Percentiles rank a stretch among this genome's conserved stretches.
phyloP scores from a whole-genome alignment of 1,140 invertebrate genomes.

The Zaprionus kolodkinae region DNA sequence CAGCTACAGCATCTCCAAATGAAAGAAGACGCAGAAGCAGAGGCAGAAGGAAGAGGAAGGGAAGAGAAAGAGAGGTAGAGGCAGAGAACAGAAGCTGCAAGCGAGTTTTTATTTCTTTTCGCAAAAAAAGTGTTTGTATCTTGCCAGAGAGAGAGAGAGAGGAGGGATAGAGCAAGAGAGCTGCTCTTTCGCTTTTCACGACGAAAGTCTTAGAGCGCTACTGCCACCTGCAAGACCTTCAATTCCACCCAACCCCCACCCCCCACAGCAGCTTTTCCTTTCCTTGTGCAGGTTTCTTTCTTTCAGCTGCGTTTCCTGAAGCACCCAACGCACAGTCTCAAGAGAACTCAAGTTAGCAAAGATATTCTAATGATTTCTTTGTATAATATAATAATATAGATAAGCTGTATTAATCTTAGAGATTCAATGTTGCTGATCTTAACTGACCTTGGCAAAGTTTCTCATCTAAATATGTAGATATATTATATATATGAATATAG shows the following conservation, averaged over 20 bases:
- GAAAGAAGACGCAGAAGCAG: not conserved
- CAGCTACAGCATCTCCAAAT: not conserved
- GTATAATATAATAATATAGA: no score
- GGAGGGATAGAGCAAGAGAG: no score
- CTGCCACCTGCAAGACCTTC: constrained; percentile 39
- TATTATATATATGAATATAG: no score
- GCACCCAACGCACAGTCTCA: not conserved
- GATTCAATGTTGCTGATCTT: no score
- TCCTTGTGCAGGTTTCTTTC: constrained; percentile 50
- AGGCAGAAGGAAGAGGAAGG: no score
- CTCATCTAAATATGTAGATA: no score
- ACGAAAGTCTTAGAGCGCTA: constrained; percentile 42
- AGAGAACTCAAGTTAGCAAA: not conserved
- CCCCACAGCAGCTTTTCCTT: constrained; percentile 58
- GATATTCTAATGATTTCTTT: not conserved
- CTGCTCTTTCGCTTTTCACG: constrained; percentile 52
- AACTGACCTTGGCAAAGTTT: no score
- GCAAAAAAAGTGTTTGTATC: constrained; percentile 56
- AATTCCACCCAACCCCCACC: not conserved
- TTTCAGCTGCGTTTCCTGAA: not conserved
- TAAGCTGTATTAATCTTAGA: no score
- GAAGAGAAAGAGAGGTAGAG: no score
- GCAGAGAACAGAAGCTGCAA: constrained; percentile 27
- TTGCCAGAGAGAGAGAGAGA: constrained; percentile 18
- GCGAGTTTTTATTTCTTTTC: constrained; percentile 59